Evolutionary conservation across 2,113 vertebrate species (phyloP), one percentile per base, ranked within the genome.

Genomic region (Toxostoma redivivum): DNA sequence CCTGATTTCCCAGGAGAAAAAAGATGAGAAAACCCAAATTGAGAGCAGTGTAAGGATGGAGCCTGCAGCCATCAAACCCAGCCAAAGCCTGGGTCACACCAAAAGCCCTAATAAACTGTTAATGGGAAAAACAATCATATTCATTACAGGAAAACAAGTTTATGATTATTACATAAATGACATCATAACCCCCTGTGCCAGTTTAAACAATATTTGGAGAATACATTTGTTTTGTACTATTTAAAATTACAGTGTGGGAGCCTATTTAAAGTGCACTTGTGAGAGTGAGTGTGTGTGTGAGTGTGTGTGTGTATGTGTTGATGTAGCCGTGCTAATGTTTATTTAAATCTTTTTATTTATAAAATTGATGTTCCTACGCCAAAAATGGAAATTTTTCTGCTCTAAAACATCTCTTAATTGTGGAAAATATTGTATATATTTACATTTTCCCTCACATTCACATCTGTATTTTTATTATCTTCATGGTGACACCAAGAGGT

Each of bases 121-220:
- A 97, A 95, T 91, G 97, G 93, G 96, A 88, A 93, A 96, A 97
- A 81, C 4, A 2, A 95, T 88, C 83, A 64, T 82, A 84, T 96
- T 97, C 95, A 96, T 95, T 95, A 86, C 91, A 61, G 94, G 96
- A 95, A 96, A 97, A 97, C 91, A 95, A 97, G 93, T 70, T 91
- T 88, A 45, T 94, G 97, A 67, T 96, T 96, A 88, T 92, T 96
- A 35, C 78, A 89, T 81, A 44, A 71, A 83, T 97, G 90, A 97
- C 95, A 96, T 96, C 96, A 97, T 79, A 81, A 90, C 61, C 83
- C 65, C 51, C n/a, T 0, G 21, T 96, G 95, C 96, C 97, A 97
- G 96, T 94, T 97, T 95, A 97, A 97, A 97, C 95, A 97, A 90
- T 94, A 95, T 97, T 95, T 95, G 78, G 91, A 81, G 95, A 94